Percentiles rank a stretch among this genome's conserved stretches.
phyloP scores from a whole-genome alignment of 1,140 invertebrate genomes.

The Atopsyche davidsoni region DNA sequence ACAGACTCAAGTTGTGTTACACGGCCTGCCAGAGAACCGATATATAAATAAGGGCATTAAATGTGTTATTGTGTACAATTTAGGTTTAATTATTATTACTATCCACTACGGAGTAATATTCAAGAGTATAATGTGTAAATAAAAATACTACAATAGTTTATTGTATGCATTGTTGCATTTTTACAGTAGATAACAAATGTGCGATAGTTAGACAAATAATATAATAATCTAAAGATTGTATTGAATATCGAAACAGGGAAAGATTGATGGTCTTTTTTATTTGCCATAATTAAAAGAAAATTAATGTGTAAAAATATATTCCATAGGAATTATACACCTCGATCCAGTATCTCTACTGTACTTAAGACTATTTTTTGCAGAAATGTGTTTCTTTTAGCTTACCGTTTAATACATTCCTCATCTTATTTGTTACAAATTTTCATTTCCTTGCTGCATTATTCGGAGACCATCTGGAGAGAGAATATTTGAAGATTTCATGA shows the following conservation, averaged over 20 bases:
- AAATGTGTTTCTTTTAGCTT: too few relatives aligned
- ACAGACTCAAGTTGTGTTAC: too few relatives aligned
- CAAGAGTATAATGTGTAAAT: conserved; percentile 11
- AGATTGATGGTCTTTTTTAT: conserved; percentile 14
- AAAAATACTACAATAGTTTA: conserved; percentile 4
- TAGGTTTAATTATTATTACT: not conserved
- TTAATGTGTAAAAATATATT: not conserved
- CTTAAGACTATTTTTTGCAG: too few relatives aligned
- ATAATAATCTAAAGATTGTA: conserved; percentile 15
- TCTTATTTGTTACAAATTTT: too few relatives aligned
- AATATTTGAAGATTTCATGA: conserved; percentile 11
- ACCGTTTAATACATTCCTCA: too few relatives aligned
- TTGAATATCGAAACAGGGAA: conserved; percentile 4
- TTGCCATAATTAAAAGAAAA: not conserved
- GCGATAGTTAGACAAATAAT: conserved; percentile 26
- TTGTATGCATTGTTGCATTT: conserved; percentile 16
- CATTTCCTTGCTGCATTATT: conserved; percentile 1
- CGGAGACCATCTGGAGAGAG: conserved; percentile 17
- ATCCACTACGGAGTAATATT: not conserved
- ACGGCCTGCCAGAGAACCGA: not conserved
- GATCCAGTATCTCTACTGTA: too few relatives aligned
- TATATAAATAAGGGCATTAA: not conserved
- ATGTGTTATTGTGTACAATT: not conserved
- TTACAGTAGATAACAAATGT: conserved; percentile 22
- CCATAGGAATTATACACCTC: too few relatives aligned